A percentile compares a stretch with the other conserved stretches of the same genome.
Conservation (phyloP, 2,888 invertebrate genomes). For the Andrena marginata region DNA sequence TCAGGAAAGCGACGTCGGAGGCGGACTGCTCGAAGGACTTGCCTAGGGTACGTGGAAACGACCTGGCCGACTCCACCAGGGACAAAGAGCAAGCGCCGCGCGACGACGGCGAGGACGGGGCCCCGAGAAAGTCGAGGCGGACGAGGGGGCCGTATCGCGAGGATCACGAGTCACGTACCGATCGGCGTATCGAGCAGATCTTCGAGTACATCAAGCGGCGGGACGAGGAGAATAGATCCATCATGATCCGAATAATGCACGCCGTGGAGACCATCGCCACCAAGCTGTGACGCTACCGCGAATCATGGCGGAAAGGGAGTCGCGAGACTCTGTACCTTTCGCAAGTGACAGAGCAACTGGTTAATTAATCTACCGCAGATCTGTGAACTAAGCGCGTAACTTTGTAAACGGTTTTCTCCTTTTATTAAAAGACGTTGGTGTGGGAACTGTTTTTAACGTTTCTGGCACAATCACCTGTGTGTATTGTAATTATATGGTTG, state of each 20-base stretch:
- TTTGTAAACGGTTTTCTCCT: background rate
- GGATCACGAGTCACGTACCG: slow-evolving; percentile 59
- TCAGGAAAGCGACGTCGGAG: slow-evolving; percentile 59
- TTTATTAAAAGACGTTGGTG: background rate
- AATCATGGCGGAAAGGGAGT: background rate
- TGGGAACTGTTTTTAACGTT: no score
- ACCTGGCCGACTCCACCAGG: slow-evolving; percentile 19
- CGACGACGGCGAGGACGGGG: slow-evolving; percentile 43
- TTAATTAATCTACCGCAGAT: background rate
- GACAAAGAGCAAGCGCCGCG: slow-evolving; percentile 35
- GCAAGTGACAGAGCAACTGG: background rate
- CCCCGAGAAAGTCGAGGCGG: slow-evolving; percentile 56
- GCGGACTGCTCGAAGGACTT: slow-evolving; percentile 39
- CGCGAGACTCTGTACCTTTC: background rate
- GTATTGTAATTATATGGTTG: no score
- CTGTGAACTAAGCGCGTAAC: background rate
- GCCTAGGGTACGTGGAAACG: slow-evolving; percentile 16
- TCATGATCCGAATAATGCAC: slow-evolving; percentile 76
- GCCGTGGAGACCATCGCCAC: slow-evolving; percentile 77
- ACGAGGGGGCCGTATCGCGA: slow-evolving; percentile 35
- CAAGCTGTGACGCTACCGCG: slow-evolving; percentile 56
- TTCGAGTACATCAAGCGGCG: slow-evolving; percentile 77
- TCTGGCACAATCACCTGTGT: no score
- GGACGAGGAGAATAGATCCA: slow-evolving; percentile 77
- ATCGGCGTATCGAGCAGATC: slow-evolving; percentile 77